phyloP scores from a whole-genome alignment of 2,888 invertebrate genomes.

The Scaptomyza parva region DNA sequence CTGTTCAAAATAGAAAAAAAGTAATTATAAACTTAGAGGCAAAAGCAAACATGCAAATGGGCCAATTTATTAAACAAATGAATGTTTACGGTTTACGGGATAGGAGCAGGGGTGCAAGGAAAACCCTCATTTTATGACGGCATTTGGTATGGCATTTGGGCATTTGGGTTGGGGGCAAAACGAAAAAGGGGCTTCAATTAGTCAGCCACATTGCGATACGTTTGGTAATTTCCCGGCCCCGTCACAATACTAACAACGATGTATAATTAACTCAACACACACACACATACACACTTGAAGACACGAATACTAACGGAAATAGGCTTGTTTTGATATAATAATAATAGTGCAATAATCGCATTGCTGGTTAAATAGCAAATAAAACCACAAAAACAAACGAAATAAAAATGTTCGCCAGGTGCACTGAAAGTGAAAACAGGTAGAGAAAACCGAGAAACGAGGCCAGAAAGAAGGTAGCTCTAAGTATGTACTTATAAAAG shows the following conservation, averaged over 20 bases:
- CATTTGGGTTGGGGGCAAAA: not conserved
- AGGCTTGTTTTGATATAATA: slow-evolving; percentile 8
- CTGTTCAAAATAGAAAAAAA: not conserved
- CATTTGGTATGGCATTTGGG: not conserved
- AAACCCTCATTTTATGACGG: slow-evolving; percentile 6
- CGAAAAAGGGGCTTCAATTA: slow-evolving; percentile 16
- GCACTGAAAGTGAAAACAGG: slow-evolving; percentile 23
- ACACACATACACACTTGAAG: not conserved
- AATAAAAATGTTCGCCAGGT: slow-evolving; percentile 10
- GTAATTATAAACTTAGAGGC: slow-evolving; percentile 14
- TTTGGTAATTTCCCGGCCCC: slow-evolving; percentile 48
- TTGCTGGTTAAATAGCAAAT: slow-evolving; percentile 23
- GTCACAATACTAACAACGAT: slow-evolving; percentile 35
- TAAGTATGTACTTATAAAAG: slow-evolving; percentile 3
- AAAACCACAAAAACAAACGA: not conserved
- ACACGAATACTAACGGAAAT: not conserved
- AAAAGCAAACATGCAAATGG: slow-evolving; percentile 31
- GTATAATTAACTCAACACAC: slow-evolving; percentile 39
- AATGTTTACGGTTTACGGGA: not conserved
- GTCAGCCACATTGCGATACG: slow-evolving; percentile 52
- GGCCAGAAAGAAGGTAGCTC: slow-evolving; percentile 2
- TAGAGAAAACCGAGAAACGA: too few species aligned
- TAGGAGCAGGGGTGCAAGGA: not conserved
- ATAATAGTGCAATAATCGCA: slow-evolving; percentile 35
- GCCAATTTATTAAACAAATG: slow-evolving; percentile 29